Evolutionary conservation across 2,888 invertebrate genomes (phyloP).

Genomic region (Volucella inflata): DNA sequence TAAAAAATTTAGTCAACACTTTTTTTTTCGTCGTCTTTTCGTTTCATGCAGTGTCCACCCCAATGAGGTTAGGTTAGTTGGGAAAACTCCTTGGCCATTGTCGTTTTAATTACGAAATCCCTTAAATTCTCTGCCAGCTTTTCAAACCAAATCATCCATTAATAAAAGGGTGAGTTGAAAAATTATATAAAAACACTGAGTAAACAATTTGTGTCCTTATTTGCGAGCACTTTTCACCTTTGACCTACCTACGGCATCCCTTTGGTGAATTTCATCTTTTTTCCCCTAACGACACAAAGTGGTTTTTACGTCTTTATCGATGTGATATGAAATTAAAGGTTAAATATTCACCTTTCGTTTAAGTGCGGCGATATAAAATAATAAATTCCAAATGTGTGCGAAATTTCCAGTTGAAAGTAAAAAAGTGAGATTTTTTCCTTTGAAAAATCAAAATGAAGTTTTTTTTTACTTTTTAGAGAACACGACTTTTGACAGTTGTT

Average conservation of each 20-base stretch:
- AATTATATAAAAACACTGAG: conserved; percentile 70
- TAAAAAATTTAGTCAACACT: conserved; percentile 53
- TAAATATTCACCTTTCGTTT: conserved; percentile 72
- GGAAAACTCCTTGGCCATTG: conserved; percentile 52
- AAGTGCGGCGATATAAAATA: conserved; percentile 62
- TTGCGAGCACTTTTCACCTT: conserved; percentile 78
- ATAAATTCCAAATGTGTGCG: conserved; percentile 72
- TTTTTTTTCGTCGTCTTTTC: no score
- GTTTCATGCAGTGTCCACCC: conserved; percentile 38
- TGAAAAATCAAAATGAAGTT: conserved; percentile 73
- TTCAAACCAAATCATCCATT: conserved; percentile 33
- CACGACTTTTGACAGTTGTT: conserved; percentile 78
- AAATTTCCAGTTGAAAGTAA: conserved; percentile 72
- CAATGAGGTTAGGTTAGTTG: conserved; percentile 71
- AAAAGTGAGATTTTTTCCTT: conserved; percentile 73
- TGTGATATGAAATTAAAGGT: conserved; percentile 55
- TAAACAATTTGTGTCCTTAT: conserved; percentile 72
- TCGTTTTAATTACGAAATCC: conserved; percentile 44
- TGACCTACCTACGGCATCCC: conserved; percentile 82
- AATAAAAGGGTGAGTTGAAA: neutral
- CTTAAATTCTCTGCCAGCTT: conserved; percentile 40
- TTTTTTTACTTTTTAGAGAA: conserved; percentile 76
- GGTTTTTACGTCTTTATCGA: conserved; percentile 40
- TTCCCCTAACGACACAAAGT: conserved; percentile 51
- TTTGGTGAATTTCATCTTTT: conserved; percentile 77